Evolutionary conservation across 2,113 vertebrate species (phyloP).

Genomic region (Toxostoma redivivum): DNA sequence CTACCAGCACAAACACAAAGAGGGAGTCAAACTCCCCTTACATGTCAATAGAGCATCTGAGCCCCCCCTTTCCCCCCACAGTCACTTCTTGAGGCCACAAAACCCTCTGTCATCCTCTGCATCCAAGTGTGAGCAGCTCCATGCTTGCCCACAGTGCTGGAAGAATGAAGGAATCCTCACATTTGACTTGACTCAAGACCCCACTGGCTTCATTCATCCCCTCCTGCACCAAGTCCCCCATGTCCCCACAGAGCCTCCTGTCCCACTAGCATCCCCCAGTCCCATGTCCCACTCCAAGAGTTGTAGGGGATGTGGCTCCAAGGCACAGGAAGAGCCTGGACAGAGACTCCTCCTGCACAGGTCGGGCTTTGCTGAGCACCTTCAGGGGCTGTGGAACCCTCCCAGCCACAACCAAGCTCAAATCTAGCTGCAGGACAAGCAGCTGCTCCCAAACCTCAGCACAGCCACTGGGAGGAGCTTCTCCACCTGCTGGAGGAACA

Average conservation of each 20-base stretch:
- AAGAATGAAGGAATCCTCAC: not conserved
- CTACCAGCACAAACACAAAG: not conserved
- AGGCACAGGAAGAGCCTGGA: not conserved
- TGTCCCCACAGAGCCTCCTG: not conserved
- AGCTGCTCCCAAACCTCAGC: not conserved
- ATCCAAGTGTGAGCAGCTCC: not conserved
- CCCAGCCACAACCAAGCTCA: not conserved
- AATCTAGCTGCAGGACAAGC: not conserved
- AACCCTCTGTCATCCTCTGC: not conserved
- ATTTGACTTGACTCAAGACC: not conserved
- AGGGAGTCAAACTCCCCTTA: not conserved
- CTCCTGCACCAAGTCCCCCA: not conserved
- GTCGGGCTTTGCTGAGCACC: not conserved
- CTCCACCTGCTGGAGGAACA: not conserved
- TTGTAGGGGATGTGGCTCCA: not conserved
- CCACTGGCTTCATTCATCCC: accelerated
- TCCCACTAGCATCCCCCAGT: not conserved
- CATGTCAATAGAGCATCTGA: not conserved
- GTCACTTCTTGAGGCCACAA: not conserved
- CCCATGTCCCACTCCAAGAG: not conserved
- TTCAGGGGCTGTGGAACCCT: not conserved
- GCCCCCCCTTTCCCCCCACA: not conserved
- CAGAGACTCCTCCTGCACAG: not conserved
- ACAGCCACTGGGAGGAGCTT: not conserved
- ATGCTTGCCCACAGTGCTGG: not conserved